Conservation (phyloP, 2,888 invertebrate genomes). For the Cybosia mesomella region DNA sequence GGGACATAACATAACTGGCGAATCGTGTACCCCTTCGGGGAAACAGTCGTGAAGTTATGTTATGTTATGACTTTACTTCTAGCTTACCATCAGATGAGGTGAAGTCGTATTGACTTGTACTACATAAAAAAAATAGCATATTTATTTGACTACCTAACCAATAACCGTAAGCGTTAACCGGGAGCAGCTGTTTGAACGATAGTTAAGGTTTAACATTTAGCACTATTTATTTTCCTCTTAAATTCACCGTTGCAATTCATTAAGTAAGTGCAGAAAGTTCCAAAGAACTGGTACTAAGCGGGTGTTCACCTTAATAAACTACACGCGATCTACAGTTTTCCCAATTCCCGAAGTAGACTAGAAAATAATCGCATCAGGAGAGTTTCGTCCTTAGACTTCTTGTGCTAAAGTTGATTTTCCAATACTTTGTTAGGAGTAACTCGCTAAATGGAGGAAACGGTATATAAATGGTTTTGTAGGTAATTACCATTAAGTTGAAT, state of each 20-base stretch:
- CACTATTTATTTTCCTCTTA: not conserved
- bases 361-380: not conserved
- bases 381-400: not conserved
- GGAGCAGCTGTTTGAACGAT: not conserved
- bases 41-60: too few relatives aligned
- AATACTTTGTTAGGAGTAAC: not conserved
- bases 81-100: too few relatives aligned
- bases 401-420: not conserved
- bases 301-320: slow-evolving; percentile 7
- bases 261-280: slow-evolving; percentile 8
- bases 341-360: slow-evolving; percentile 6
- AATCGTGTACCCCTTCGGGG: too few relatives aligned
- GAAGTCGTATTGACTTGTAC: too few relatives aligned
- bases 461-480: slow-evolving; percentile 32
- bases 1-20: too few relatives aligned
- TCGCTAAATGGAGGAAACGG: slow-evolving; percentile 33
- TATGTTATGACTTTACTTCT: too few relatives aligned
- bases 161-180: too few relatives aligned
- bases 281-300: slow-evolving; percentile 3
- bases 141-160: too few relatives aligned
- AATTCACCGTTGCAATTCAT: slow-evolving; percentile 4
- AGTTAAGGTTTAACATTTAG: not conserved
- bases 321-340: slow-evolving; percentile 14
- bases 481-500: slow-evolving; percentile 41
- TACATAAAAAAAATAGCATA: too few relatives aligned